Base-by-base conservation (phyloP, 2,797 vertebrate species). In the Hozukius guyotensis region DNA sequence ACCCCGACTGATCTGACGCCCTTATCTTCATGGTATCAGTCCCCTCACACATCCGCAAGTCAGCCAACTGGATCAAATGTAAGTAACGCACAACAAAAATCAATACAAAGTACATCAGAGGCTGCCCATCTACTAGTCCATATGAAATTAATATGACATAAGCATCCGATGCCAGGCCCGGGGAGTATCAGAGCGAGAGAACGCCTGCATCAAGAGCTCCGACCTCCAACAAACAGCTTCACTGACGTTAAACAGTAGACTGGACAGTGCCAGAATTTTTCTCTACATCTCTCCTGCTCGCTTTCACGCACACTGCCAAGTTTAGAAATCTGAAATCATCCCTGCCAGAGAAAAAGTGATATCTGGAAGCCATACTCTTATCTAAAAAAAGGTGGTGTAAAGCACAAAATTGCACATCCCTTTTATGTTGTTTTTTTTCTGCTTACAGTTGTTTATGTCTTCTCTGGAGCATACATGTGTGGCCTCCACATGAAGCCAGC, bases 71-170 rank as follows among this genome's bases (percentile, higher is more conserved):
- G 80, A 87, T 91, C 88, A 91, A 92, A 93, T 87, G 78, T 78
- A 89, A 87, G 87, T 87, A 91, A 91, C 83, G 80, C 73, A 72
- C 71, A 36, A 65, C 72, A 83, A 82, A 77, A 85, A 87, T 88
- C 85, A 87, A 89, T 83, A 90, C 81, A 84, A 93, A 91, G 88
- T 68, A 75, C 70, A 86, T 91, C 83, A 88, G 87, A 87, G 74
- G 82, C 83, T 77, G 74, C 60, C 82, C 84, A 83, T 94, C 85
- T 81, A 80, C 66, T 67, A 70, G 83, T 87, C 87, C 84, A 81
- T 87, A 85, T 88, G 81, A 95, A 95, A 93, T 95, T 86, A 93
- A 92, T 93, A 84, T 93, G 95, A 94, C 94, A 94, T 93, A 91
- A 94, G 94, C 89, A 93, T 83, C 82, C 83, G 91, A 94, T 86